A percentile compares a stretch with the other conserved stretches of the same genome.
phyloP scores from a whole-genome alignment of 2,888 invertebrate genomes.

The Agriopis aurantiaria region DNA sequence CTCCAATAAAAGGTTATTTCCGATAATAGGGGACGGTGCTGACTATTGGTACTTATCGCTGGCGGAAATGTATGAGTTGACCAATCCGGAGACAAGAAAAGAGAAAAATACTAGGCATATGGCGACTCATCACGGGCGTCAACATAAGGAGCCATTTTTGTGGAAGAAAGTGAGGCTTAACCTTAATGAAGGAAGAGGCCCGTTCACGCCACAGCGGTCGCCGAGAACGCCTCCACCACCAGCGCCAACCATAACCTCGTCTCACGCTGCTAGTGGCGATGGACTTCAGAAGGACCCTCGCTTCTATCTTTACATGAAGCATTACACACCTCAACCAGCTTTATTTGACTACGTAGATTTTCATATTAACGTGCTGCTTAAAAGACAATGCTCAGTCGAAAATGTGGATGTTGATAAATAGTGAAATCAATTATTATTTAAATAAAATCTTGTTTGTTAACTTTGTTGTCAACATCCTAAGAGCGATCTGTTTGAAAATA shows the following conservation, averaged over 20 bases:
- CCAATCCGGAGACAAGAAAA: slow-evolving; percentile 54
- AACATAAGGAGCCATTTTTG: slow-evolving; percentile 75
- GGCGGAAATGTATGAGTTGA: slow-evolving; percentile 80
- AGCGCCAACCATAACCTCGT: slow-evolving; percentile 52
- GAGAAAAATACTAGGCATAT: slow-evolving; percentile 58
- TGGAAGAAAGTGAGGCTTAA: slow-evolving; percentile 67
- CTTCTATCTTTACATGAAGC: slow-evolving; percentile 74
- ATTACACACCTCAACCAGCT: slow-evolving; percentile 77
- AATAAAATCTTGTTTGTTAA: slow-evolving; percentile 28
- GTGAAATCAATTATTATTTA: slow-evolving; percentile 44
- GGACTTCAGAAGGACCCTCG: slow-evolving; percentile 67
- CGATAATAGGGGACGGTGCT: slow-evolving; percentile 77
- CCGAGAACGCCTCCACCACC: slow-evolving; percentile 31
- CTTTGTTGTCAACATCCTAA: slow-evolving; percentile 56
- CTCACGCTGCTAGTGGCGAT: slow-evolving; percentile 55
- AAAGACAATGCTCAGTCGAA: slow-evolving; percentile 68
- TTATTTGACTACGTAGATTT: slow-evolving; percentile 78
- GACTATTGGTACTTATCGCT: slow-evolving; percentile 83
- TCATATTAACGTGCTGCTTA: slow-evolving; percentile 71
- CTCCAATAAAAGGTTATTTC: slow-evolving; percentile 77
- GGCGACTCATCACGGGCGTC: slow-evolving; percentile 66
- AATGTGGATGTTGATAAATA: slow-evolving; percentile 57
- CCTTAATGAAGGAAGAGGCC: slow-evolving; percentile 63
- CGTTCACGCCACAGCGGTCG: slow-evolving; percentile 61
- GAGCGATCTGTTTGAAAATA: slow-evolving; percentile 67